phyloP scores from a whole-genome alignment of 2,888 invertebrate genomes.

The Hypomecis atomaria region DNA sequence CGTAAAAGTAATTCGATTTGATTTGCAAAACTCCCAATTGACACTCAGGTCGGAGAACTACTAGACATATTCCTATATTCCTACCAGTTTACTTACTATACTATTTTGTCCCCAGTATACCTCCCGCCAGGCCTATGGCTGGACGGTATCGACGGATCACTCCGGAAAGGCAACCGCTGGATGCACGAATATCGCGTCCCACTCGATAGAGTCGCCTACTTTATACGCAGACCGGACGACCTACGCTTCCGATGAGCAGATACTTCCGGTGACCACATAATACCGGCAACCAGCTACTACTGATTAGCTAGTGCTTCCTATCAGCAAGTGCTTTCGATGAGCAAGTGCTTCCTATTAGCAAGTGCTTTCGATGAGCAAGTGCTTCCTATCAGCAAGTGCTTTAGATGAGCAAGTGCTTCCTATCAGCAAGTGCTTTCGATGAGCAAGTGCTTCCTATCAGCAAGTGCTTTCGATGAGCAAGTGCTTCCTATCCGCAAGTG shows the following conservation, averaged over 20 bases:
- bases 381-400: too few relatives aligned
- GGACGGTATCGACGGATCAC: conserved; percentile 94
- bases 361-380: too few relatives aligned
- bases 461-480: too few relatives aligned
- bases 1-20: too few relatives aligned
- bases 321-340: neutral
- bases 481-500: too few relatives aligned
- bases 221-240: conserved; percentile 93
- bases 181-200: conserved; percentile 94
- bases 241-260: conserved; percentile 86
- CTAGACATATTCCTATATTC: too few relatives aligned
- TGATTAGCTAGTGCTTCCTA: neutral
- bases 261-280: neutral
- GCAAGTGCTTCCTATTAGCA: neutral
- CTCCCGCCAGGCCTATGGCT: conserved; percentile 96
- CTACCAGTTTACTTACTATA: too few relatives aligned
- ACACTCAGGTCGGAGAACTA: too few relatives aligned
- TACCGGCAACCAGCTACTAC: neutral
- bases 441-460: too few relatives aligned
- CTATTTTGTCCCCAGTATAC: conserved; percentile 85
- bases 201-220: conserved; percentile 91
- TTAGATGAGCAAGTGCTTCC: too few relatives aligned
- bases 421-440: too few relatives aligned
- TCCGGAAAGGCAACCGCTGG: conserved; percentile 95
- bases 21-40: too few relatives aligned